Evolutionary conservation across 2,888 invertebrate species (phyloP).

Genomic region (Drosophila tripunctata): DNA sequence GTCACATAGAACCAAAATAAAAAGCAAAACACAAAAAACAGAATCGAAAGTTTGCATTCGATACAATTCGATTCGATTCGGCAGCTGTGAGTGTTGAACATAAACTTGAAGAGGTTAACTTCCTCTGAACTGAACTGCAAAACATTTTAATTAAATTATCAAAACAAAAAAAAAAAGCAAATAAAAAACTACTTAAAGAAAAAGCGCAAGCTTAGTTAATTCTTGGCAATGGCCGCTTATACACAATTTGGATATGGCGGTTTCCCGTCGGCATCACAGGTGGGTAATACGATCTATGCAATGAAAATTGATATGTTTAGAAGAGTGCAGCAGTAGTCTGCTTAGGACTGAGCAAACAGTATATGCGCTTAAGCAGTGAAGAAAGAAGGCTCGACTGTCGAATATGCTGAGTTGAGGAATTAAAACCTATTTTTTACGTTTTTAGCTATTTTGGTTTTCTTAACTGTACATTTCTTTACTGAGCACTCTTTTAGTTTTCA

Average conservation of each 20-base stretch:
- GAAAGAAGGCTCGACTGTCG: too few species aligned
- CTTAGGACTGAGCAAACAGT: too few species aligned
- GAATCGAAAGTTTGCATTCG: background rate
- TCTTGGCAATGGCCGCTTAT: constrained; percentile 88
- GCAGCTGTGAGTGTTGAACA: constrained; percentile 1
- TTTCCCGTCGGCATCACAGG: constrained; percentile 96
- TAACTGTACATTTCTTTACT: too few species aligned
- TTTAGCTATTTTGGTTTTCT: too few species aligned
- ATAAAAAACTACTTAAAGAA: background rate
- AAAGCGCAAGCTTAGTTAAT: constrained; percentile 1
- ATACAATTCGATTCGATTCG: constrained; percentile 12
- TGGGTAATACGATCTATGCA: constrained; percentile 84
- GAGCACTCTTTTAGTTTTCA: too few species aligned
- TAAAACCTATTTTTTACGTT: too few species aligned
- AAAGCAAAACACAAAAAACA: background rate
- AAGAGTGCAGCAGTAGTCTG: background rate
- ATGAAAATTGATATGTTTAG: too few species aligned
- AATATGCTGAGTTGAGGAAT: too few species aligned
- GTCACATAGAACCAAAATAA: constrained; percentile 43
- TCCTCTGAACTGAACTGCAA: background rate
- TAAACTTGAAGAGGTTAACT: constrained; percentile 8
- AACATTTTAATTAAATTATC: background rate
- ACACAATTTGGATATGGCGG: constrained; percentile 94
- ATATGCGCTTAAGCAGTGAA: too few species aligned
- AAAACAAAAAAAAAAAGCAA: constrained; percentile 1